A percentile compares a stretch with the other conserved stretches of the same genome.
These are phyloP conservation scores for Cryptophagus acutangulus DNA, from an alignment of 2,888 invertebrate species.

Conservation along the genomic window DNA sequence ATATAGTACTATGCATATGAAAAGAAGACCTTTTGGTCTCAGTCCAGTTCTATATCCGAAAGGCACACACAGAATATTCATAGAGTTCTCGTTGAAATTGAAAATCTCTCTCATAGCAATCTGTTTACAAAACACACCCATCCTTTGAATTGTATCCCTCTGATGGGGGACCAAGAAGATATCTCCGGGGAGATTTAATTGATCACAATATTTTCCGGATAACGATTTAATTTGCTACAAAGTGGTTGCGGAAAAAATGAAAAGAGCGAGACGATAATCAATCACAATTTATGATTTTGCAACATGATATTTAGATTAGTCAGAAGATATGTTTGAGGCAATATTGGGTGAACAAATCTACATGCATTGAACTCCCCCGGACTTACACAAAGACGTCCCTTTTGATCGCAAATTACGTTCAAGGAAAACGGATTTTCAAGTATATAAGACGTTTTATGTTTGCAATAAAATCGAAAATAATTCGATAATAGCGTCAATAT, in stretches of 20 bases:
- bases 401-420: slow-evolving; percentile 8
- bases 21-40: slow-evolving; percentile 2
- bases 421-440: slow-evolving; percentile 4
- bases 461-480: too few species aligned
- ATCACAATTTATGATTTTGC: not conserved
- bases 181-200: not conserved
- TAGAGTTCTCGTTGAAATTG: slow-evolving; percentile 7
- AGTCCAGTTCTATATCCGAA: not conserved
- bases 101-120: not conserved
- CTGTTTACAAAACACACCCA: slow-evolving; percentile 6
- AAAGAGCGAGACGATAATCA: too few species aligned
- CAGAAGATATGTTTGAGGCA: not conserved
- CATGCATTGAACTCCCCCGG: slow-evolving; percentile 2
- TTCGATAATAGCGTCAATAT: too few species aligned
- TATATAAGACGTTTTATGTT: not conserved
- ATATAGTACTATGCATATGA: not conserved
- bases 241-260: too few species aligned
- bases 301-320: not conserved
- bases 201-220: not conserved
- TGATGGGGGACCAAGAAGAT: not conserved
- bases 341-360: slow-evolving; percentile 3
- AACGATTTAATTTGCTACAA: too few species aligned
- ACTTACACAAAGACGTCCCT: slow-evolving; percentile 4
- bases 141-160: slow-evolving; percentile 4
- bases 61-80: slow-evolving; percentile 8